Conservation (phyloP, 1,140 invertebrate genomes). For the Paraescarpia echinospica region DNA sequence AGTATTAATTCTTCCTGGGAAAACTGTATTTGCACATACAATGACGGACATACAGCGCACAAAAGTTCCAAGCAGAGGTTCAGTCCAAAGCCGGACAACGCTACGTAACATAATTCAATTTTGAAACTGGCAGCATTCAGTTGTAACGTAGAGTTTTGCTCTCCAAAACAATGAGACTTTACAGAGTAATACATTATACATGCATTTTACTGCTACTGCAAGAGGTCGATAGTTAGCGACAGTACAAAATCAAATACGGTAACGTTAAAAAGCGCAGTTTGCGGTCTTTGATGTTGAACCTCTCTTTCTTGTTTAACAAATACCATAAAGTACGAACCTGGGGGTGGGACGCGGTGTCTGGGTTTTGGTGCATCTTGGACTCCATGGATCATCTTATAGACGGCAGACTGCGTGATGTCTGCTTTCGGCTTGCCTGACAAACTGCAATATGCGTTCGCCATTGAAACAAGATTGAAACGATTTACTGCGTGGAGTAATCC, state of each 20-base stretch:
- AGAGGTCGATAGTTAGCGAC: too few relatives aligned
- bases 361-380: slow-evolving; percentile 21
- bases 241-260: background rate
- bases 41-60: background rate
- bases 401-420: slow-evolving; percentile 29
- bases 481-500: background rate
- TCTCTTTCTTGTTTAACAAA: background rate
- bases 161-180: too few relatives aligned
- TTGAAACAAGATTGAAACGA: slow-evolving; percentile 12
- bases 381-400: slow-evolving; percentile 30
- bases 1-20: background rate
- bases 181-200: too few relatives aligned
- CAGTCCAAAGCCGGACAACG: background rate
- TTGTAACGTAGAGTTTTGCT: background rate
- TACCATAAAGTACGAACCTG: background rate
- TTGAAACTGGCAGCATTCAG: background rate
- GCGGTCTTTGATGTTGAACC: background rate
- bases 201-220: too few relatives aligned
- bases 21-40: background rate
- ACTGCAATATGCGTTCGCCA: slow-evolving; percentile 16
- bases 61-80: background rate
- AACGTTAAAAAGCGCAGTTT: background rate
- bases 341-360: background rate
- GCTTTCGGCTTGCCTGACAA: slow-evolving; percentile 4
- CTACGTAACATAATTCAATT: background rate